These are phyloP conservation scores for Gryllus bimaculatus DNA, from an alignment of 1,140 invertebrate species.

Conservation along the genomic window DNA sequence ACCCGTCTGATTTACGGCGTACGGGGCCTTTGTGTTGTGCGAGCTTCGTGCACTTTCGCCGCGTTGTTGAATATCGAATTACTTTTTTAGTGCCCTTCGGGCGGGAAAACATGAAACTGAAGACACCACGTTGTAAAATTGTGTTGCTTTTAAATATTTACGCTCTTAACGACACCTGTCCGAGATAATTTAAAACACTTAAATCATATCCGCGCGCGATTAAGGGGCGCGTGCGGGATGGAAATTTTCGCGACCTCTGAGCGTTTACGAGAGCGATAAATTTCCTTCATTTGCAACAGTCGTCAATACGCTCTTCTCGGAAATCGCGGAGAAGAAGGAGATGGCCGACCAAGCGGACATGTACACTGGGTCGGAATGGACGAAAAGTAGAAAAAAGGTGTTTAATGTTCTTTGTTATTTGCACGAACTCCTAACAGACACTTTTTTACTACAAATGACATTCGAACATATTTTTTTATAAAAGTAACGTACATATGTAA, in stretches of 20 bases:
- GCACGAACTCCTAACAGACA: too few species aligned
- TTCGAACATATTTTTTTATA: too few species aligned
- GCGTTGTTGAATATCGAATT: not conserved
- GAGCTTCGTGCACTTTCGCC: not conserved
- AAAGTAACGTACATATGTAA: too few species aligned
- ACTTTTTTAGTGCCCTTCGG: not conserved
- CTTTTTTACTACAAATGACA: too few species aligned
- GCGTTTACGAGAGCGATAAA: not conserved
- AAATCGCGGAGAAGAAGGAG: not conserved
- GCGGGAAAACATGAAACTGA: not conserved
- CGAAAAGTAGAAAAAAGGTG: too few species aligned
- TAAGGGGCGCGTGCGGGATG: not conserved
- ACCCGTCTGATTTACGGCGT: not conserved
- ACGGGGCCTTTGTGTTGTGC: not conserved
- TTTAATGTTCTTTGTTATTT: too few species aligned
- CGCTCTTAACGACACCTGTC: conserved; percentile 2
- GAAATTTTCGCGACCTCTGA: not conserved
- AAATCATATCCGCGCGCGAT: not conserved
- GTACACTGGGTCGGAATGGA: too few species aligned
- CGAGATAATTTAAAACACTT: conserved; percentile 1
- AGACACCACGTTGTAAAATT: not conserved
- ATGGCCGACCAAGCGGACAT: not conserved
- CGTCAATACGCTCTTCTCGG: not conserved
- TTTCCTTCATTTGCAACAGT: not conserved
- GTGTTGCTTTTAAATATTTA: conserved; percentile 6